These are phyloP conservation scores for Dermatemys mawii DNA, from an alignment of 2,113 vertebrate species.

Conservation along the genomic window DNA sequence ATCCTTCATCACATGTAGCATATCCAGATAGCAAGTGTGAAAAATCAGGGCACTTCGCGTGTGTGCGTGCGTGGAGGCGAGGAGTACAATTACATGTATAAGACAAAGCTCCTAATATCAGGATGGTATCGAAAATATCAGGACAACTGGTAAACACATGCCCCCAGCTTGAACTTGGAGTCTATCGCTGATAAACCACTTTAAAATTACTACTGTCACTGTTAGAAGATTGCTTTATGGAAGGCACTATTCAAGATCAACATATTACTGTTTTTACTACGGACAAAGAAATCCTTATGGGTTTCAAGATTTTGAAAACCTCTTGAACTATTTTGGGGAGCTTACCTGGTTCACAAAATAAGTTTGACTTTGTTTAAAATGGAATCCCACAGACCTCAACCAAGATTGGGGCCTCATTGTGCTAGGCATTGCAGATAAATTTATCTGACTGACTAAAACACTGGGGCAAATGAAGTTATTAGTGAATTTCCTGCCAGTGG, in stretches of 20 bases:
- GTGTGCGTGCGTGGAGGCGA: too few relatives aligned
- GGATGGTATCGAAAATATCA: not conserved
- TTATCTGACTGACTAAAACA: not conserved
- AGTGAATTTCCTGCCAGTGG: not conserved
- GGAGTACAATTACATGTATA: not conserved
- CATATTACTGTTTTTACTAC: not conserved
- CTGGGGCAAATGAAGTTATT: slow-evolving; percentile 13
- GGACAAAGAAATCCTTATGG: not conserved
- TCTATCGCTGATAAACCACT: not conserved
- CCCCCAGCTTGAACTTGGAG: not conserved
- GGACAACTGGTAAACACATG: not conserved
- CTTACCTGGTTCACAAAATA: not conserved
- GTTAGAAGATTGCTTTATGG: not conserved
- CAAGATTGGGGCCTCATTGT: not conserved
- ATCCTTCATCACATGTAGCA: not conserved
- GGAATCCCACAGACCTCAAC: not conserved
- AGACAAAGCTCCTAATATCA: not conserved
- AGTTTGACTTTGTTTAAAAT: not conserved
- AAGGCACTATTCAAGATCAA: not conserved
- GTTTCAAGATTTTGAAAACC: not conserved
- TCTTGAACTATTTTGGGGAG: not conserved
- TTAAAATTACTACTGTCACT: not conserved
- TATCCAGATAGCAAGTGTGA: not conserved
- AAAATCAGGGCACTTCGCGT: not conserved
- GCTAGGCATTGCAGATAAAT: not conserved